Evolutionary conservation across 2,113 vertebrate species (phyloP), one percentile per base, ranked within the genome.

Genomic region (Rissa tridactyla): DNA sequence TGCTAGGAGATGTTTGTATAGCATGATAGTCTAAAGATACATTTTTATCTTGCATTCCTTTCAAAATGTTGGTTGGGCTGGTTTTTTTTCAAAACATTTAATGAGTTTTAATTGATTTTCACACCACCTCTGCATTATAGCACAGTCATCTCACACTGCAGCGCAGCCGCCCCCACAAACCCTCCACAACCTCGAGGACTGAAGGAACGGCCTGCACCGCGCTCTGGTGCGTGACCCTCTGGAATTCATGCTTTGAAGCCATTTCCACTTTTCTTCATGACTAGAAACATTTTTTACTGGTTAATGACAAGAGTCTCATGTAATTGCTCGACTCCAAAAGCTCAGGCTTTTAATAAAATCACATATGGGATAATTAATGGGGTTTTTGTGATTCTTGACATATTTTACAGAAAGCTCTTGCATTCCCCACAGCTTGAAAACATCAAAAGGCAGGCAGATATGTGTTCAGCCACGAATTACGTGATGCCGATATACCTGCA

Each of bases 91-190:
- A 21, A 75, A 58, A 16, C 22, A 36, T 38, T 71, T 66, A 54
- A 92, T 75, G 64, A 71, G 20, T 42, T 75, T 71, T 82, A 81
- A 77, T 82, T 86, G 47, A 66, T 82, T 89, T 88, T 86, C 76
- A 61, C 36, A 40, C 76, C 64, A 86, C n/a, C 64, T 54, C 58
- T 71, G 62, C 75, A 14, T 18, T 46, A 13, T 12, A 54, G 57
- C 51, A 18, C 57, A 34, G 22, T 47, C 44, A 60, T 64, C 51
- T 57, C 21, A 0, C 61, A 3, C 2, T 34, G 62, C 80, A 34
- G 38, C 8, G 0, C 57, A 60, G 68, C 73, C 34, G 22, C 75
- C 80, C 61, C 51, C 51, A 3, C 19, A 51, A 18, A 29, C 49
- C 16, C 26, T 32, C 46, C 19, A 26, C 32, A 55, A 20, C 65